A percentile compares a stretch with the other conserved stretches of the same genome.
These are phyloP conservation scores for Patiria pectinifera DNA, from an alignment of 53 echinoderm and acorn worm genomes.

Conservation along the genomic window DNA sequence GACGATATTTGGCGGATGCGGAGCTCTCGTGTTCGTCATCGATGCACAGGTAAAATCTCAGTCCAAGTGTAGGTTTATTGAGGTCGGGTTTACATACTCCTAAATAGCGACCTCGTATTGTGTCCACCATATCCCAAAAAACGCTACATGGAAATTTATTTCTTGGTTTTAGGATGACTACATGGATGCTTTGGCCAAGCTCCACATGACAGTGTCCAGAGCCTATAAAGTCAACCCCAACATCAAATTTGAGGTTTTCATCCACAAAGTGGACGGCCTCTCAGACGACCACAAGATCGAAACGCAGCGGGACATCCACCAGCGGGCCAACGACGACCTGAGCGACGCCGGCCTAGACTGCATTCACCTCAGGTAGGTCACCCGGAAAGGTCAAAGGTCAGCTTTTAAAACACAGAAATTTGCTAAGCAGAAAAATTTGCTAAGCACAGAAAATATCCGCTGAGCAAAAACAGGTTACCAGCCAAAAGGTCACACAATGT, in stretches of 20 bases:
- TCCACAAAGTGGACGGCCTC: slow-evolving; percentile 96
- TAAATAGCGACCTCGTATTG: too few relatives aligned
- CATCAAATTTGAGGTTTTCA: slow-evolving; percentile 99
- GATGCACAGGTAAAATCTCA: slow-evolving; percentile 88
- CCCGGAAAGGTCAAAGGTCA: not conserved
- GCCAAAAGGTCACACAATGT: too few relatives aligned
- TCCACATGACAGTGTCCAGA: slow-evolving; percentile 91
- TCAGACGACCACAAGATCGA: slow-evolving; percentile 99
- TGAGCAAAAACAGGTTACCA: too few relatives aligned
- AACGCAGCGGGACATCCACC: slow-evolving; percentile 95
- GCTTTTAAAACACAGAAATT: too few relatives aligned
- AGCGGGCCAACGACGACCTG: slow-evolving; percentile 93
- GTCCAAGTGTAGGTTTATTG: too few relatives aligned
- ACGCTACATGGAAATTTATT: too few relatives aligned
- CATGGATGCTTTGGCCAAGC: slow-evolving; percentile 94
- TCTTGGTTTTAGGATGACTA: slow-evolving; percentile 84
- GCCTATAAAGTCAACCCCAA: slow-evolving; percentile 96
- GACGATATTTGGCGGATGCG: slow-evolving; percentile 96
- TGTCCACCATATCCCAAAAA: too few relatives aligned
- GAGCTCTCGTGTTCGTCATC: slow-evolving; percentile 95
- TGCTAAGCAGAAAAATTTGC: too few relatives aligned
- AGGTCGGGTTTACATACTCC: too few relatives aligned
- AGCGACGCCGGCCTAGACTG: slow-evolving; percentile 75
- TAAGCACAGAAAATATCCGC: too few relatives aligned
- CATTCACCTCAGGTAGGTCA: slow-evolving; percentile 67